Evolutionary conservation across 2,888 invertebrate genomes (phyloP), one percentile per base, ranked within the genome.

Genomic region (Zygaena filipendulae): DNA sequence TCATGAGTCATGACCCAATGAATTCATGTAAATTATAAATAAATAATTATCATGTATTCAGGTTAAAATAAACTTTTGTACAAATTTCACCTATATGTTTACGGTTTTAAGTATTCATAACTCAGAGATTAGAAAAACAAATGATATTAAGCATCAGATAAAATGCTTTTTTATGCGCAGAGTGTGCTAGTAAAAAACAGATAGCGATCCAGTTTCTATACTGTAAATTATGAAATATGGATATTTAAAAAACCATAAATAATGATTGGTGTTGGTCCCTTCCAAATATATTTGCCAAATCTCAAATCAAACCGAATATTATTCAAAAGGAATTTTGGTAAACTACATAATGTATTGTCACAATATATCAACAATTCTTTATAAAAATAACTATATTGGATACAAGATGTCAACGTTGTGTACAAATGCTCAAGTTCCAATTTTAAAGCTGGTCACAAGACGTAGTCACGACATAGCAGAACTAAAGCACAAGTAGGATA

Each of bases 381-480:
- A 74, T 66, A 74, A 75, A 75, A 79, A 79, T 77, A 77, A 77
- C 57, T 74, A 61, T 74, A 55, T 64, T 63, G 58, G 57, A 52
- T n/a, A 16, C 16, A 66, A 63, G 66, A 63, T 56, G 45, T 71
- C 58, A 66, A 61, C 54, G 60, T 62, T 52, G 62, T 71, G 66
- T 71, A 72, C 62, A 71, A 70, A 67, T 66, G 72, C 52, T 72
- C 58, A 63, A 70, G 72, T 74, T 70, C 47, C 49, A n/a, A 63
- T 68, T 66, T 71, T 74, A 74, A 77, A 74, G 74, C 71, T 69
- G 71, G 64, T 75, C 70, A 77, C 75, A 74, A n/a, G n/a, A n/a
- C n/a, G n/a, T n/a, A n/a, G n/a, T n/a, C n/a, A n/a, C n/a, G n/a
- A 79, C 66, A 47, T 72, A 75, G 71, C 70, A 66, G 62, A 79